Evolutionary conservation across 2,797 vertebrate genomes (phyloP).

Genomic region (Sebastiscus tertius): DNA sequence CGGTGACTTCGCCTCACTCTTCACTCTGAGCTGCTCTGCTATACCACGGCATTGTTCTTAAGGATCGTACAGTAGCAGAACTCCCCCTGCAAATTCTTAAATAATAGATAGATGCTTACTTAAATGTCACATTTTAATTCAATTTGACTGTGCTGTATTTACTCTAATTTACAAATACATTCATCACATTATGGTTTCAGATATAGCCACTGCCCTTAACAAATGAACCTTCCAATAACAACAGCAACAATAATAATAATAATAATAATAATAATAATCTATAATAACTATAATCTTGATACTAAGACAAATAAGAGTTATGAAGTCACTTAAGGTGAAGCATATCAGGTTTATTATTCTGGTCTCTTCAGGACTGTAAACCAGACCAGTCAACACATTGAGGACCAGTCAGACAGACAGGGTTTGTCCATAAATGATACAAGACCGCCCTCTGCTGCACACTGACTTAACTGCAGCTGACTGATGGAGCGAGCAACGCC

Average conservation of each 20-base stretch:
- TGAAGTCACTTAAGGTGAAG: too few relatives aligned
- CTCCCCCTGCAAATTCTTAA: too few relatives aligned
- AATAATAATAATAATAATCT: background rate
- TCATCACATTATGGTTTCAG: too few relatives aligned
- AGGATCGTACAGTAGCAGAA: too few relatives aligned
- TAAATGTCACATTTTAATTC: background rate
- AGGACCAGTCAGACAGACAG: background rate
- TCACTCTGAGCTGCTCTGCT: background rate
- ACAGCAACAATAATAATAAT: background rate
- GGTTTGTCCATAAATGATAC: background rate
- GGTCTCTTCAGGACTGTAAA: background rate
- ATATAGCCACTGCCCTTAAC: too few relatives aligned
- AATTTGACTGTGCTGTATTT: background rate
- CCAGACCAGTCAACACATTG: background rate
- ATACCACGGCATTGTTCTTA: background rate
- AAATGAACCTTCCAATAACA: background rate
- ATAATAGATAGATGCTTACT: background rate
- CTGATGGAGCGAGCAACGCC: background rate
- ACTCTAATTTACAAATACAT: background rate
- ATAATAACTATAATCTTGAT: background rate
- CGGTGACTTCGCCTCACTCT: background rate
- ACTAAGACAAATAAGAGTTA: background rate
- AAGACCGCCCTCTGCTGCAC: slow-evolving; percentile 4
- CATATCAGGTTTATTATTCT: too few relatives aligned
- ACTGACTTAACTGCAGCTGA: background rate